phyloP scores from a whole-genome alignment of 2,888 invertebrate genomes.

The Micoletzkya japonica region DNA sequence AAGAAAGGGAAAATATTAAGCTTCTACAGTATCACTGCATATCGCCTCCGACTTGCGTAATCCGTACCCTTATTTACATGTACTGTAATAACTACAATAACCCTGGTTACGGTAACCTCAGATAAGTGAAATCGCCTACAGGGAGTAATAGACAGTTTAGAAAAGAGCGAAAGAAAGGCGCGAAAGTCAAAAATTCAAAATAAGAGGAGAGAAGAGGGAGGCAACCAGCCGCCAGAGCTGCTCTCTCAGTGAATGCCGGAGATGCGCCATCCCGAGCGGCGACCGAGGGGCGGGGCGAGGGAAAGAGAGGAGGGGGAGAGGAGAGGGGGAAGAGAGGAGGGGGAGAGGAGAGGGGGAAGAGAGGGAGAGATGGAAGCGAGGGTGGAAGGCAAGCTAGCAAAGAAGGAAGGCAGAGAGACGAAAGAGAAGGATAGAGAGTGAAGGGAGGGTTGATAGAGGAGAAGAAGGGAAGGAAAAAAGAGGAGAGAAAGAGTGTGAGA shows the following conservation, averaged over 20 bases:
- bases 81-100: too few species aligned
- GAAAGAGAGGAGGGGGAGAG: neutral
- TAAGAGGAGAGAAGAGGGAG: constrained; percentile 14
- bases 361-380: constrained; percentile 7
- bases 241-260: constrained; percentile 1
- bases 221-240: neutral
- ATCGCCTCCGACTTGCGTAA: too few species aligned
- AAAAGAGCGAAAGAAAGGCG: too few species aligned
- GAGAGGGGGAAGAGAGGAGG: constrained; percentile 10
- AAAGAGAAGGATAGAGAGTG: constrained; percentile 31
- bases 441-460: constrained; percentile 28
- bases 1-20: neutral
- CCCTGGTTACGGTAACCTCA: too few species aligned
- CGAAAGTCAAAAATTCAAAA: too few species aligned
- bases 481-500: neutral
- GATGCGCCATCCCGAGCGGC: constrained; percentile 7
- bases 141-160: too few species aligned
- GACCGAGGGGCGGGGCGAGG: constrained; percentile 22
- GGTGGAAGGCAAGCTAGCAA: constrained; percentile 17
- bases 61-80: too few species aligned
- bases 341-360: neutral
- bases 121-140: too few species aligned
- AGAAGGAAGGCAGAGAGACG: constrained; percentile 24
- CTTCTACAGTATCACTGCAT: too few species aligned
- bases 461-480: constrained; percentile 17